These are phyloP conservation scores for Heliconius eleuchia DNA, from an alignment of 1,140 invertebrate species.

Conservation along the genomic window DNA sequence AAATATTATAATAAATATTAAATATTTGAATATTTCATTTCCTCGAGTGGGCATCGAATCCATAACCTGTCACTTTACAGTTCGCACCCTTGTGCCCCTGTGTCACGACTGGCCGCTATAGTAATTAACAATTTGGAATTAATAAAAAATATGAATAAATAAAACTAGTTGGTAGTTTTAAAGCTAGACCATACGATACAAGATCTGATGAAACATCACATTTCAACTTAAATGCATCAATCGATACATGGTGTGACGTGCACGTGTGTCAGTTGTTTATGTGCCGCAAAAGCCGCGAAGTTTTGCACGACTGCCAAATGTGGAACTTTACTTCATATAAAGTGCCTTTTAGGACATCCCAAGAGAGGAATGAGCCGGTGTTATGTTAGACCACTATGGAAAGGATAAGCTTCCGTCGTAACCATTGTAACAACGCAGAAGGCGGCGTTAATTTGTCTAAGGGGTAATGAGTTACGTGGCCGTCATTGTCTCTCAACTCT, in stretches of 20 bases:
- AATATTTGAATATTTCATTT: too few species aligned
- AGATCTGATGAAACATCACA: not conserved
- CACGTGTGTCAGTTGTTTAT: constrained; percentile 75
- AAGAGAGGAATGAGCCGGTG: constrained; percentile 59
- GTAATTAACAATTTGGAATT: too few species aligned
- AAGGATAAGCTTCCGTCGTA: constrained; percentile 54
- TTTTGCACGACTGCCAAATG: constrained; percentile 74
- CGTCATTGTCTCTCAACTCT: constrained; percentile 56
- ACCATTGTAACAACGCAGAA: constrained; percentile 69
- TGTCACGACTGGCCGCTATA: too few species aligned
- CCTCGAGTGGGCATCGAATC: too few species aligned
- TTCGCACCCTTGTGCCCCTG: too few species aligned
- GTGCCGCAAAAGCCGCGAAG: constrained; percentile 72
- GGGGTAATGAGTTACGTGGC: constrained; percentile 59
- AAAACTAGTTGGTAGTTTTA: not conserved
- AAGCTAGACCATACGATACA: not conserved
- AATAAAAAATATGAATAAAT: too few species aligned
- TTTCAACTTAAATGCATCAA: constrained; percentile 47
- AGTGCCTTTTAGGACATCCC: constrained; percentile 68
- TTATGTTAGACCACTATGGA: constrained; percentile 56
- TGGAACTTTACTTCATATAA: constrained; percentile 57
- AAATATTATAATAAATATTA: too few species aligned
- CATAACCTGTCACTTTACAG: too few species aligned
- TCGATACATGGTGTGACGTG: constrained; percentile 66
- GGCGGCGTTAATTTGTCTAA: constrained; percentile 62